A percentile compares a stretch with the other conserved stretches of the same genome.
phyloP scores from a whole-genome alignment of 2,888 invertebrate genomes.

The Philhelius pedissequus region DNA sequence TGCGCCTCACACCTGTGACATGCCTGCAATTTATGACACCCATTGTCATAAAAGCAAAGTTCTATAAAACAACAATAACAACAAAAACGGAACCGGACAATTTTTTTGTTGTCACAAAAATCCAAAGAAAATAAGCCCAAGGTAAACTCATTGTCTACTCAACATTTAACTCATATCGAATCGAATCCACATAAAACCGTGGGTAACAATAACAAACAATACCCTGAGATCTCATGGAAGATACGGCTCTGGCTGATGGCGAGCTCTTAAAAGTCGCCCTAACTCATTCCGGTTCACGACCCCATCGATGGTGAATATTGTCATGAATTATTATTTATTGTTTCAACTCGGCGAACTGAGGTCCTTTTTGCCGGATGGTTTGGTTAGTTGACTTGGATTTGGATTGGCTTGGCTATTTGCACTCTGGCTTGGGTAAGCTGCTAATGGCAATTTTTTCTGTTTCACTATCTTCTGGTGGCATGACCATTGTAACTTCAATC shows the following conservation, averaged over 20 bases:
- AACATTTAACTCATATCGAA: slow-evolving; percentile 26
- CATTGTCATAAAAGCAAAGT: slow-evolving; percentile 4
- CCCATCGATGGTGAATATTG: slow-evolving; percentile 56
- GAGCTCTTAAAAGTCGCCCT: slow-evolving; percentile 46
- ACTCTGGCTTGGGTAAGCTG: neutral
- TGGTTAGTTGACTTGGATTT: neutral
- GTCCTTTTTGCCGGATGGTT: slow-evolving; percentile 21
- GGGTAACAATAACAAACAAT: slow-evolving; percentile 15
- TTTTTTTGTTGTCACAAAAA: slow-evolving; percentile 31
- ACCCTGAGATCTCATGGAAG: slow-evolving; percentile 20
- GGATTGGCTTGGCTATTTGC: neutral
- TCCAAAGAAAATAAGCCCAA: neutral
- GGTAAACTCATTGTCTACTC: slow-evolving; percentile 21
- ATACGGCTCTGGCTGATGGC: neutral
- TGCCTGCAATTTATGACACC: slow-evolving; percentile 2
- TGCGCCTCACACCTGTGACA: slow-evolving; percentile 8
- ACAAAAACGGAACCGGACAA: slow-evolving; percentile 3
- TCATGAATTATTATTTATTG: slow-evolving; percentile 65
- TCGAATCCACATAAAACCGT: neutral
- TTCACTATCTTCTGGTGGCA: neutral
- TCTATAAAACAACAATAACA: neutral
- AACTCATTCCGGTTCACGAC: slow-evolving; percentile 63
- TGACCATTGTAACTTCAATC: slow-evolving; percentile 6
- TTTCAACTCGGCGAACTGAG: slow-evolving; percentile 22
- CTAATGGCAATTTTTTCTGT: slow-evolving; percentile 38